Evolutionary conservation across 2,797 vertebrate genomes (phyloP).

Genomic region (Pseudochaenichthys georgianus): DNA sequence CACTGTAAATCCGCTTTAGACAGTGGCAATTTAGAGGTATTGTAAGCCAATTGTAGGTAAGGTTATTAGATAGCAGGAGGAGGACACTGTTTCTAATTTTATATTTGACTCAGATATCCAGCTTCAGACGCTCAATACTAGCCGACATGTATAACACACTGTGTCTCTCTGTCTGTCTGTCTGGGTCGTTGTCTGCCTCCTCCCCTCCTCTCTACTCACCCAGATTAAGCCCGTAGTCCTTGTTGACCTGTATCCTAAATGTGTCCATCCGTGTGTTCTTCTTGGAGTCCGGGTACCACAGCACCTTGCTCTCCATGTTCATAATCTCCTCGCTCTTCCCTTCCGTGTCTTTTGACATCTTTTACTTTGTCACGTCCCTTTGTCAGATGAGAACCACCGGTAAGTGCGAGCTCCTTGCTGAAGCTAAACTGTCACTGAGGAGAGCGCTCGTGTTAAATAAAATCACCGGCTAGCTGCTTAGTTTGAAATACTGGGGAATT

Average conservation of each 20-base stretch:
- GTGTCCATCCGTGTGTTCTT: constrained; percentile 92
- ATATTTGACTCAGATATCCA: neutral
- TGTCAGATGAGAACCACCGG: constrained; percentile 1
- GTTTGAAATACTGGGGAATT: neutral
- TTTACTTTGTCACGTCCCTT: constrained; percentile 26
- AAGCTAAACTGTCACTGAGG: constrained; percentile 9
- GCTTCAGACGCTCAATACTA: constrained; percentile 16
- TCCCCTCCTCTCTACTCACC: constrained; percentile 84
- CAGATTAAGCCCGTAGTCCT: constrained; percentile 88
- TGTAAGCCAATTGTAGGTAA: neutral
- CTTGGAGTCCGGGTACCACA: constrained; percentile 97
- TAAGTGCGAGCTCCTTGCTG: neutral
- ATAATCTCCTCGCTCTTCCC: constrained; percentile 88
- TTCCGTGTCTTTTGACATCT: constrained; percentile 87
- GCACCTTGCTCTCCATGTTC: constrained; percentile 91
- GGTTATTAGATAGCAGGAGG: neutral
- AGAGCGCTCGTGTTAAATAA: neutral
- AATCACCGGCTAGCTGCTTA: constrained; percentile 4
- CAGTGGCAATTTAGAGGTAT: neutral
- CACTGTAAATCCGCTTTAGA: neutral
- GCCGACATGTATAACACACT: neutral
- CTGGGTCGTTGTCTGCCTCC: neutral
- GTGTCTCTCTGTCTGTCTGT: neutral
- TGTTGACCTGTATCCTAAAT: constrained; percentile 89
- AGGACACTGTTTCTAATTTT: neutral